These are phyloP conservation scores for Amphiprion ocellaris DNA, from an alignment of 2,113 vertebrate genomes.

Conservation along the genomic window DNA sequence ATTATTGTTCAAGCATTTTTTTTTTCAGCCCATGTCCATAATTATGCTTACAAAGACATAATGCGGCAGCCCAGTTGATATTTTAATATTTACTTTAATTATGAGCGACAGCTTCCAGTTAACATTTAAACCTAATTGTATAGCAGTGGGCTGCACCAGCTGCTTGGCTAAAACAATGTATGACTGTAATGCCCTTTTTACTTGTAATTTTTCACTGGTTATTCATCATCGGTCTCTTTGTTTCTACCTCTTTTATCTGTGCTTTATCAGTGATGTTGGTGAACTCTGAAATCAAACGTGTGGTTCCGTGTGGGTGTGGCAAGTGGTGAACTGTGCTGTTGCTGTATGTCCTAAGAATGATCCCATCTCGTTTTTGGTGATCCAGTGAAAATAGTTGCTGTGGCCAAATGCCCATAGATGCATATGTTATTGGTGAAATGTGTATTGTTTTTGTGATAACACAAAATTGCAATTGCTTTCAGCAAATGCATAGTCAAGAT, in stretches of 20 bases:
- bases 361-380: slow-evolving; percentile 3
- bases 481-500: too few species aligned
- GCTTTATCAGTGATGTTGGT: background rate
- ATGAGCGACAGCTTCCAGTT: too few species aligned
- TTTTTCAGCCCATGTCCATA: too few species aligned
- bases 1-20: too few species aligned
- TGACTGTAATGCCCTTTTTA: background rate
- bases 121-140: too few species aligned
- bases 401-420: background rate
- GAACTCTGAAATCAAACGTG: slow-evolving; percentile 18
- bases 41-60: too few species aligned
- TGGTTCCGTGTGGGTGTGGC: slow-evolving; percentile 14
- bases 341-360: background rate
- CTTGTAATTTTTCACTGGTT: background rate
- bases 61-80: too few species aligned
- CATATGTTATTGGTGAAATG: background rate
- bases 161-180: too few species aligned
- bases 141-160: too few species aligned
- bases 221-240: background rate
- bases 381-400: background rate
- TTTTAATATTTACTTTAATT: too few species aligned
- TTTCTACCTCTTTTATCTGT: background rate
- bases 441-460: background rate
- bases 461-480: background rate
- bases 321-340: background rate